phyloP scores from a whole-genome alignment of 2,888 invertebrate species.

The Callimorpha dominula region DNA sequence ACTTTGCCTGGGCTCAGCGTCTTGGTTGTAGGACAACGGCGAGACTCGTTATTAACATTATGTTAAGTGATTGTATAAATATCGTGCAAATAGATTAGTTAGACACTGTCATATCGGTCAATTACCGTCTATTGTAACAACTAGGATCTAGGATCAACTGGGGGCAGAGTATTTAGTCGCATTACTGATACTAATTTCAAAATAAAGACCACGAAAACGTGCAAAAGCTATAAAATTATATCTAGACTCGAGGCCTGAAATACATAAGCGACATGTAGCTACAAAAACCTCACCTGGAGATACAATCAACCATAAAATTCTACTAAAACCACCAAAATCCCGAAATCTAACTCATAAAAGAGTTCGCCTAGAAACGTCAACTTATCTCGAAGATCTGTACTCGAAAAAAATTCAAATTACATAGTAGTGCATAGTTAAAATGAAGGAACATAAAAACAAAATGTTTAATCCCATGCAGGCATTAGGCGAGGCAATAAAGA shows the following conservation, averaged over 20 bases:
- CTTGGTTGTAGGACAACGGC: constrained; percentile 51
- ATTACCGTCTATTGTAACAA: constrained; percentile 18
- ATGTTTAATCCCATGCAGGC: constrained; percentile 49
- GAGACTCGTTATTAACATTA: constrained; percentile 56
- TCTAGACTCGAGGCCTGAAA: not conserved
- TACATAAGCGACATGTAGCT: not conserved
- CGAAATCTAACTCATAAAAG: constrained; percentile 24
- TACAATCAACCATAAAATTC: constrained; percentile 8
- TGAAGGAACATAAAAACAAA: constrained; percentile 39
- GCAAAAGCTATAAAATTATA: not conserved
- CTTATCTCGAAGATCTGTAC: constrained; percentile 29
- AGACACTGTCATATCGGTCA: constrained; percentile 28
- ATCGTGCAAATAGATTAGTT: constrained; percentile 52
- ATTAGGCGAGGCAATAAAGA: constrained; percentile 52
- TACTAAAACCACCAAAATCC: constrained; percentile 5
- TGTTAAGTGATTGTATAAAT: constrained; percentile 62
- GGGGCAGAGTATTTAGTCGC: not conserved
- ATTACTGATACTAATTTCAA: not conserved
- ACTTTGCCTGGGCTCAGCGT: constrained; percentile 52
- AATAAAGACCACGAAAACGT: not conserved
- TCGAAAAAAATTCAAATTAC: constrained; percentile 21
- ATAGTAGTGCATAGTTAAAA: constrained; percentile 28
- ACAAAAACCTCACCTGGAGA: constrained; percentile 9
- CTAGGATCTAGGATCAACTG: constrained; percentile 16
- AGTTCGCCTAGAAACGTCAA: constrained; percentile 18